Base-by-base conservation (phyloP, 1,140 invertebrate species). In the Venturia canescens region DNA sequence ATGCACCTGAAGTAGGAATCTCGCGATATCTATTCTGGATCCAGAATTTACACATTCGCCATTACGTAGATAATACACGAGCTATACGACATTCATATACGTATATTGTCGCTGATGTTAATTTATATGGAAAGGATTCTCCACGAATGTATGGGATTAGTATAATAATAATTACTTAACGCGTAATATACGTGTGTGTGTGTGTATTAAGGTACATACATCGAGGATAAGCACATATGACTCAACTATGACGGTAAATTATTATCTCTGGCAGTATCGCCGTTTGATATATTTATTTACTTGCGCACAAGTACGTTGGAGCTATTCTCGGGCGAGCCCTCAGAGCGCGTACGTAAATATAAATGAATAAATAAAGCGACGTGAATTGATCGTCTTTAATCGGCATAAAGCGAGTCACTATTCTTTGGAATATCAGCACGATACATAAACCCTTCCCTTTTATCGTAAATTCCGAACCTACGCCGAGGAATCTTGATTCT, bases 271-370 rank as follows among this genome's bases (percentile, higher is more conserved):
- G 13, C 48, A 29, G 44, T 53, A 50, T 27, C 44, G 9, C 48
- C n/a, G 48, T 57, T 75, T 75, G 71, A 75, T 75, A 75, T 75
- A 75, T 75, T 75, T 75, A 75, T 75, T 75, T 50, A 75, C 71
- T 57, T 57, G 48, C 50, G 48, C 50, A 57, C 29, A 57, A 57
- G 50, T 57, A 75, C 38, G 27, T 15, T 1, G 23, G 9, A n/a
- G 4, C 60, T 2, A 26, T 23, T 66, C 23, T 66, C 23, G 27
- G 27, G 44, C 50, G 27, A 50, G 44, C 50, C 18, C 48, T 72
- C 44, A 57, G 15, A 57, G 48, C 27, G 2, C 11, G 26, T n/a
- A 1, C 1, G 29, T 75, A 75, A 6, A 75, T 29, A 57, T 57
- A 57, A 75, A 75, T 57, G 44, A 75, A 75, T 75, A 75, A 75